A percentile compares a stretch with the other conserved stretches of the same genome.
Conservation (phyloP, 2,888 invertebrate genomes). For the Diaphora mendica region DNA sequence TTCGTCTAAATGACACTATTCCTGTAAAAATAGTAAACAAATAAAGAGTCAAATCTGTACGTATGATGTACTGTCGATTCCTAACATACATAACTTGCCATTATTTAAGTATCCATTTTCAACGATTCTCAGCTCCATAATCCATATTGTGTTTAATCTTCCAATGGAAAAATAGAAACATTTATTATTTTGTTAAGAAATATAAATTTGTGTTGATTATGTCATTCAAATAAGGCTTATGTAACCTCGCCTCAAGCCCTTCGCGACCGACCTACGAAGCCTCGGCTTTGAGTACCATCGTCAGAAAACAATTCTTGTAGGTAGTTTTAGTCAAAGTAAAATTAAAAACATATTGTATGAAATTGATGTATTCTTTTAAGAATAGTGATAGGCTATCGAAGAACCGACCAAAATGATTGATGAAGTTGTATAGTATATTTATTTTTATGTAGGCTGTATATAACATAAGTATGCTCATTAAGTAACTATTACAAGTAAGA, state of each 20-base stretch:
- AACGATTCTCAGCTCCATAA: neutral
- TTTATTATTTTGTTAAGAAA: neutral
- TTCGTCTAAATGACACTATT: neutral
- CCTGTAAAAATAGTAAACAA: neutral
- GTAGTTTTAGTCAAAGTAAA: slow-evolving; percentile 61
- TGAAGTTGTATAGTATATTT: slow-evolving; percentile 1
- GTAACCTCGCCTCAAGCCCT: slow-evolving; percentile 78
- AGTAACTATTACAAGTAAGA: neutral
- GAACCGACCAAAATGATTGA: slow-evolving; percentile 18
- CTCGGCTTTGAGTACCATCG: slow-evolving; percentile 70
- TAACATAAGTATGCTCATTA: too few species aligned
- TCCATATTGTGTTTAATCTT: neutral
- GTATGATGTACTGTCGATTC: too few species aligned
- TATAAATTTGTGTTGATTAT: slow-evolving; percentile 37
- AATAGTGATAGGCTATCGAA: neutral
- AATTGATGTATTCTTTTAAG: neutral
- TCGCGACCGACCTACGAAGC: slow-evolving; percentile 80
- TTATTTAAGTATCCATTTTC: neutral
- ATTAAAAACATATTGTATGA: neutral
- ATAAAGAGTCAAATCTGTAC: neutral
- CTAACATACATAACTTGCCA: too few species aligned
- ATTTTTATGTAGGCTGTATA: too few species aligned
- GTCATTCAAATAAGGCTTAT: slow-evolving; percentile 58
- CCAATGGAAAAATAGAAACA: neutral
- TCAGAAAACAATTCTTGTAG: slow-evolving; percentile 64